Evolutionary conservation across 2,888 invertebrate species (phyloP).

Genomic region (Ichneumon xanthorius): DNA sequence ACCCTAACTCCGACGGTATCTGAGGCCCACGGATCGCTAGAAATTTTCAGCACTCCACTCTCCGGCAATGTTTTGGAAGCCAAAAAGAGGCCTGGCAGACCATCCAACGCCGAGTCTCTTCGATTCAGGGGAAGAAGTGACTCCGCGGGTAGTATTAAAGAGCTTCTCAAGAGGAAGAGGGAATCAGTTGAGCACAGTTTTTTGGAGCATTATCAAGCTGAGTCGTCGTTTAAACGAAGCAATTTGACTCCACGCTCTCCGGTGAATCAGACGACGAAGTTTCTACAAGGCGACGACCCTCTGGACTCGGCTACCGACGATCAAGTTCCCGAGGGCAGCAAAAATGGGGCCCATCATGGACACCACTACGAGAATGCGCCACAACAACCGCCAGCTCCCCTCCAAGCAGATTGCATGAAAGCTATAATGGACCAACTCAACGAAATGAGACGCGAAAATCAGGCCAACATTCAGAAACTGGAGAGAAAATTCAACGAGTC

Average conservation of each 20-base stretch:
- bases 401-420: conserved; percentile 5
- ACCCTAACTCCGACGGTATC: too few relatives aligned
- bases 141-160: not conserved
- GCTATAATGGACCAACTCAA: not conserved
- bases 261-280: not conserved
- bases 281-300: too few relatives aligned
- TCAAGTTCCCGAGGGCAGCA: not conserved
- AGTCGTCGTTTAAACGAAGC: not conserved
- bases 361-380: not conserved
- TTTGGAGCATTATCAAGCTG: not conserved
- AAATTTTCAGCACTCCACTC: too few relatives aligned
- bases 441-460: not conserved
- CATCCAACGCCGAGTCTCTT: not conserved
- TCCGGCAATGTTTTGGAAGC: too few relatives aligned
- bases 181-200: not conserved
- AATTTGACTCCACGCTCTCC: not conserved
- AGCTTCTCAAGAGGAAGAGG: not conserved
- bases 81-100: not conserved
- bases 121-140: not conserved
- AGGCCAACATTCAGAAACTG: not conserved
- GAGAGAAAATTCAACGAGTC: not conserved
- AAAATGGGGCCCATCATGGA: not conserved
- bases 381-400: not conserved
- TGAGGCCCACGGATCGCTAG: too few relatives aligned
- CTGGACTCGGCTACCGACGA: not conserved